Evolutionary conservation across 1,140 invertebrate species (phyloP), one percentile per base, ranked within the genome.

Genomic region (Theocolax elegans): DNA sequence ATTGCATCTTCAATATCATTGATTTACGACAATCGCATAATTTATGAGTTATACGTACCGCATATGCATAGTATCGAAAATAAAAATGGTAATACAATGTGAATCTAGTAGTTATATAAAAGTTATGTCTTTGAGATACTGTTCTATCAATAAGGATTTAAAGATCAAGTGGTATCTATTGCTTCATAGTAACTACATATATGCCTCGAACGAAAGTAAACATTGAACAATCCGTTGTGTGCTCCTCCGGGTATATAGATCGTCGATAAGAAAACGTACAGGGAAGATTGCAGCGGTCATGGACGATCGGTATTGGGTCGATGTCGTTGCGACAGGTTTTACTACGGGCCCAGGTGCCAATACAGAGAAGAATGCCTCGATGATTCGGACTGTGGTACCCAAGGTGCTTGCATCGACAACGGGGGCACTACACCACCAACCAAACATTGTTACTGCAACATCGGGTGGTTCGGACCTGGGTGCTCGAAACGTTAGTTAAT

Each of bases 361-460:
- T 95, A 92, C 81, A 86, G 89, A 63, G 93, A 96, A 76, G 94
- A 95, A 80, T 98, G 96, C 80, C 81, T 89, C 12, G 90, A 91
- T 46, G 90, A 96, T 80, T 87, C 83, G 1, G 95, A 98, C 77
- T 97, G 96, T 79, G 93, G 93, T 12, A 89, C 90, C 65, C 90
- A 93, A 71, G 96, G 96, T 40, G 90, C 91, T 72, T 97, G 96
- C 80, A 87, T 95, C 13, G 91, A 95, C 80, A 86, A 93, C 13
- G 88, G 91, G 38, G 90, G 94, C 1, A 95, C 93, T 0, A 92
- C 92, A 9, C 87, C 92, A 23, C 95, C 96, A 0, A 90, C 89
- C 27, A 91, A 90, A 73, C 92, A 94, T 75, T 98, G 96, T 81
- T 98, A 94, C 82, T 98, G 96, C 80, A 90, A 94, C 71, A 87